Percentiles rank a stretch among this genome's conserved stretches.
These are phyloP conservation scores for Drosophila punjabiensis DNA, from an alignment of 1,140 invertebrate genomes.

Conservation along the genomic window DNA sequence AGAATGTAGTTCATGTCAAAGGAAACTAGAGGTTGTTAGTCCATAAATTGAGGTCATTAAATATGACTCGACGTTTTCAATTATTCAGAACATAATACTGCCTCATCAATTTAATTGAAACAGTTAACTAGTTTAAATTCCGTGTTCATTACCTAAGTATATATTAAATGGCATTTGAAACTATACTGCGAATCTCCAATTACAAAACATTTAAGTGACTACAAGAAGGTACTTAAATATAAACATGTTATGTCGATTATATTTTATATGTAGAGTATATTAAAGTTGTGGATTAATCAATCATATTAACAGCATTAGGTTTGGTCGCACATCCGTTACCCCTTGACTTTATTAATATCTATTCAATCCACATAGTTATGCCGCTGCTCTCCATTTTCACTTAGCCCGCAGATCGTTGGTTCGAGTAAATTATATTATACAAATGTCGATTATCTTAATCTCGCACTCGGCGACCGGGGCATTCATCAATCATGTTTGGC, in stretches of 20 bases:
- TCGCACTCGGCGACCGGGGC: conserved; percentile 50
- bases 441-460: conserved; percentile 81
- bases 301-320: conserved; percentile 7
- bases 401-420: conserved; percentile 29
- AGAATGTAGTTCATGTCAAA: conserved; percentile 1
- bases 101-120: background rate
- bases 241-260: background rate
- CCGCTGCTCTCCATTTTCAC: conserved; percentile 12
- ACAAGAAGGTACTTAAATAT: background rate
- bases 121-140: too few relatives aligned
- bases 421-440: conserved; percentile 62
- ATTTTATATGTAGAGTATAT: too few relatives aligned
- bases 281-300: conserved; percentile 2
- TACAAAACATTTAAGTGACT: background rate
- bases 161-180: background rate
- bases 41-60: background rate
- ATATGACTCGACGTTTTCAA: background rate
- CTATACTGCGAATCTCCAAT: background rate
- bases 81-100: background rate
- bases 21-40: background rate
- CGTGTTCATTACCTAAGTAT: background rate
- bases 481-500: conserved; percentile 72
- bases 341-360: conserved; percentile 45
- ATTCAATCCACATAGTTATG: conserved; percentile 22
- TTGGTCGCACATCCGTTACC: conserved; percentile 6